Evolutionary conservation across 2,888 invertebrate species (phyloP).

Genomic region (Acanthosepion esculentum): DNA sequence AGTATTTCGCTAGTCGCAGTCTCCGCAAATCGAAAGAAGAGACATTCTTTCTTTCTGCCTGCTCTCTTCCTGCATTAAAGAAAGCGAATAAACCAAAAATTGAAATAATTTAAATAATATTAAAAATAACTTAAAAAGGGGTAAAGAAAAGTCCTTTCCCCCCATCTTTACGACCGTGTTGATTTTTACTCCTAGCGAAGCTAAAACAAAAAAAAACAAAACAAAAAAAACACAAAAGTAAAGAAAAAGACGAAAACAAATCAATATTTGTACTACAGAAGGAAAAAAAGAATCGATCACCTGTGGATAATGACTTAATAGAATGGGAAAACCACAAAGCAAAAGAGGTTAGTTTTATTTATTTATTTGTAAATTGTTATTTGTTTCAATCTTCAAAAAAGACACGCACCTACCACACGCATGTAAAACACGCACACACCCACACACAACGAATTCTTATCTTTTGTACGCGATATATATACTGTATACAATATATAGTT

Average conservation of each 20-base stretch:
- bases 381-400: too few species aligned
- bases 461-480: too few species aligned
- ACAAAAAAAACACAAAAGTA: not conserved
- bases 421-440: too few species aligned
- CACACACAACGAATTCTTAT: too few species aligned
- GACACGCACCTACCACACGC: too few species aligned
- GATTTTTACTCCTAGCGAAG: not conserved
- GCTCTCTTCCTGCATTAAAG: too few species aligned
- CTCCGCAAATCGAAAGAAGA: too few species aligned
- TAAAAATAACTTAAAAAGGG: not conserved
- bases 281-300: not conserved
- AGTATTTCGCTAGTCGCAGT: too few species aligned
- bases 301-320: not conserved
- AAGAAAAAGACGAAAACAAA: not conserved
- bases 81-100: not conserved
- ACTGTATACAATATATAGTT: too few species aligned
- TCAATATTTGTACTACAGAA: not conserved
- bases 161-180: not conserved
- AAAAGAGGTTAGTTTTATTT: not conserved
- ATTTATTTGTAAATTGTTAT: not conserved
- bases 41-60: too few species aligned
- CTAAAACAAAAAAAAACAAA: not conserved
- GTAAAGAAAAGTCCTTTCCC: not conserved
- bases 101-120: not conserved
- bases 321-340: not conserved